Conservation (phyloP, 2,888 invertebrate species). For the Cinara cedri region DNA sequence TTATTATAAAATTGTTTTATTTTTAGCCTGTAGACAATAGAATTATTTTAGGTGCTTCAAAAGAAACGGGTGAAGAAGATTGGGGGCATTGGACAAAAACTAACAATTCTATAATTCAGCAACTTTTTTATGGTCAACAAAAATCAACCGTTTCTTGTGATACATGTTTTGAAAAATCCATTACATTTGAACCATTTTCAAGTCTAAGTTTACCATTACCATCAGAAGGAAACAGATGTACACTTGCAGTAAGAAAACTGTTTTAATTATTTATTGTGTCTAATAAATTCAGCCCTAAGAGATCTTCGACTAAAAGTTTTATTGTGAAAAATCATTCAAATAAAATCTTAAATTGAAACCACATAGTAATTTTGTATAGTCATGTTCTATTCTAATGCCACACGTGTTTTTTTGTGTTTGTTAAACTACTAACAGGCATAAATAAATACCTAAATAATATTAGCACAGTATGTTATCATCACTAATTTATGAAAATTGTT, state of each 20-base stretch:
- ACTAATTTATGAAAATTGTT: neutral
- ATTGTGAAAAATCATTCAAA: too few relatives aligned
- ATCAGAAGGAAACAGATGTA: constrained; percentile 60
- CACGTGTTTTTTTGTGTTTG: too few relatives aligned
- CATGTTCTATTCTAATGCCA: too few relatives aligned
- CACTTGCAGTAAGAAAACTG: constrained; percentile 57
- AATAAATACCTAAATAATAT: too few relatives aligned
- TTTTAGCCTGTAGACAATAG: constrained; percentile 60
- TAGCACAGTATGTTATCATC: too few relatives aligned
- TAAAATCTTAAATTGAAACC: too few relatives aligned
- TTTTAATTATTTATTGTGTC: neutral
- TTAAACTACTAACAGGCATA: too few relatives aligned
- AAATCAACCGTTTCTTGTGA: constrained; percentile 80
- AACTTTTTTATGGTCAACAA: constrained; percentile 86
- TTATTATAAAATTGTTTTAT: neutral
- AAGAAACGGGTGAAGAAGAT: constrained; percentile 67
- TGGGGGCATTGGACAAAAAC: constrained; percentile 76
- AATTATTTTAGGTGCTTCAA: constrained; percentile 62
- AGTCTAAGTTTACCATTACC: constrained; percentile 83
- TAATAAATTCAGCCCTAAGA: too few relatives aligned
- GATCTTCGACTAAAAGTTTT: too few relatives aligned
- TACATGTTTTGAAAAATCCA: constrained; percentile 75
- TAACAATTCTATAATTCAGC: constrained; percentile 75
- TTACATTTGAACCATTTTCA: constrained; percentile 86
- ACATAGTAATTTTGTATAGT: too few relatives aligned